Evolutionary conservation across 53 echinoderm and acorn worm genomes (phyloP), one percentile per base, ranked within the genome.

Genomic region (Hippasteria phrygiana): DNA sequence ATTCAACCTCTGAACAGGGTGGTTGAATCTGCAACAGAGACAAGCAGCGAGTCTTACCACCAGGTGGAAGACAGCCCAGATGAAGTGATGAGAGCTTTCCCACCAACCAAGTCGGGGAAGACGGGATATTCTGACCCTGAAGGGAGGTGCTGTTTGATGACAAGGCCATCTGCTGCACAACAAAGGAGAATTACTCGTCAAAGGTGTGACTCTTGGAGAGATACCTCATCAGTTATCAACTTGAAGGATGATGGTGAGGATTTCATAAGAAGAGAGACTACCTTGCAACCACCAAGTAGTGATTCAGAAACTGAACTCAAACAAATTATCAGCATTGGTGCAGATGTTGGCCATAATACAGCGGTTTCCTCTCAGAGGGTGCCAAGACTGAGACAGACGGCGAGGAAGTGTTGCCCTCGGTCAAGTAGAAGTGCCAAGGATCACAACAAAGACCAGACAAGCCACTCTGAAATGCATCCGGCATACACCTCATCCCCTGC

Each of bases 331-430:
- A 3, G 41, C 24, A 34, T 31, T 41, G 26, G 34, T 67, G 33
- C 69, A 8, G 43, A 73, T 7, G 5, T 20, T 42, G 37, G 42
- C 31, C 26, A 38, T n/a, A 41, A 16, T 8, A 82, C 41, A 45
- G 42, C 33, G 3, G 20, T 82, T 65, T 37, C 85, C 26, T 9
- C 85, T 24, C 36, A 35, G 56, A 70, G 64, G 38, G 35, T 47
- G 26, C 16, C n/a, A 65, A 36, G 51, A 50, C 18, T 85, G 18
- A 42, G 85, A 53, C 47, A 85, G 71, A 85, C 67, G 32, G 71
- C 70, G 10, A 71, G 85, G 48, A 85, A 70, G 70, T 71, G 35
- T 5, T 38, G 48, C 28, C 47, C 75, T 50, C 51, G 7, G 29
- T 31, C 17, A 2, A 55, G 56, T 28, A 55, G n/a, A 18, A 34